A percentile compares a stretch with the other conserved stretches of the same genome.
Evolutionary conservation across 2,888 invertebrate species (phyloP).

Genomic region (Chorisops tibialis): DNA sequence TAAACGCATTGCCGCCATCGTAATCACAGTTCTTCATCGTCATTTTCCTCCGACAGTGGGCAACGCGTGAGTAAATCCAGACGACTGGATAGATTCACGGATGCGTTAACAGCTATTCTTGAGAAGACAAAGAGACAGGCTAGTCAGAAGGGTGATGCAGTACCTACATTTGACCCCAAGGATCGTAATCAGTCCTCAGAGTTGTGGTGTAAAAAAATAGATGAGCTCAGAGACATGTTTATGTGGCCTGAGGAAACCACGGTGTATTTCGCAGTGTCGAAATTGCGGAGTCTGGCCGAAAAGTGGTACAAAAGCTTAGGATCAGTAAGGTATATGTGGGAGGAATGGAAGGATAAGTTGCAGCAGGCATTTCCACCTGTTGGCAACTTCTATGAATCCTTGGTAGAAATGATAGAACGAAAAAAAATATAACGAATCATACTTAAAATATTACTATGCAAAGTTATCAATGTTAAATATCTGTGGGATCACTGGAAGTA

Average conservation of each 20-base stretch:
- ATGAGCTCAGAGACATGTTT: slow-evolving; percentile 18
- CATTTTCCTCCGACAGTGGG: no score
- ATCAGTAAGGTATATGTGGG: not conserved
- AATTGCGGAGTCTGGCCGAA: slow-evolving; percentile 14
- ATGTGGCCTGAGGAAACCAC: slow-evolving; percentile 20
- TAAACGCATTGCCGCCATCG: no score
- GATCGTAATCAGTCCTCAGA: slow-evolving; percentile 13
- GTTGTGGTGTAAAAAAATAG: slow-evolving; percentile 15
- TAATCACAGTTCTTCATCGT: no score
- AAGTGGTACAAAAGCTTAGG: slow-evolving; percentile 12
- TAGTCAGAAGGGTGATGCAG: slow-evolving; percentile 9
- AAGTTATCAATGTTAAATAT: slow-evolving; percentile 14
- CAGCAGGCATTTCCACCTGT: slow-evolving; percentile 4
- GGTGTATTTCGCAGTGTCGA: slow-evolving; percentile 23
- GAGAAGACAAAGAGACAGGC: no score
- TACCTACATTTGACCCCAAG: slow-evolving; percentile 22
- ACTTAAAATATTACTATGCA: slow-evolving; percentile 17
- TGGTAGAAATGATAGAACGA: slow-evolving; percentile 11
- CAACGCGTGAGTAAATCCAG: no score
- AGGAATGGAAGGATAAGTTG: slow-evolving; percentile 8
- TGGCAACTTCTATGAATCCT: slow-evolving; percentile 1
- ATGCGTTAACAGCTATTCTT: no score
- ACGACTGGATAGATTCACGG: no score
- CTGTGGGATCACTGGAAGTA: slow-evolving; percentile 5
- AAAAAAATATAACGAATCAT: slow-evolving; percentile 16